Conservation (phyloP, 2,797 vertebrate genomes). For the Vireo griseus region DNA sequence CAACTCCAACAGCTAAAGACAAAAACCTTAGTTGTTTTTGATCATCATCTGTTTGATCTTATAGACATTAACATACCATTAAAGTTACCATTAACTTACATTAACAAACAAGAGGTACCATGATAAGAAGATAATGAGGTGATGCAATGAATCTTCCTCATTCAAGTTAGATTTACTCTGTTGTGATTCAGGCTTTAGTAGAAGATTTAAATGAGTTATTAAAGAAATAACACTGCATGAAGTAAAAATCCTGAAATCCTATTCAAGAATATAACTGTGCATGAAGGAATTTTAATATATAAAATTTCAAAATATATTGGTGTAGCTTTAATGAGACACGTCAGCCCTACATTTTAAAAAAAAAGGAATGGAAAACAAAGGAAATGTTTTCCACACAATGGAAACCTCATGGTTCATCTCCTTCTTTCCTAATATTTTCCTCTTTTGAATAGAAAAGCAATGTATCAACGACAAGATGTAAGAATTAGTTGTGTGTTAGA, state of each 20-base stretch:
- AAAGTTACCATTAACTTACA: background rate
- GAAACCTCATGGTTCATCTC: background rate
- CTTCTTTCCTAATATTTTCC: background rate
- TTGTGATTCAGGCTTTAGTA: background rate
- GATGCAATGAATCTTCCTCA: background rate
- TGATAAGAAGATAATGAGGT: background rate
- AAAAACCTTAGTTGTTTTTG: background rate
- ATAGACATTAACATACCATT: background rate
- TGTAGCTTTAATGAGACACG: background rate
- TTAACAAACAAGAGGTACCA: background rate
- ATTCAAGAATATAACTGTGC: background rate
- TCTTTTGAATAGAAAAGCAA: background rate
- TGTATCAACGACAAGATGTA: background rate
- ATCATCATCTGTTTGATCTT: background rate
- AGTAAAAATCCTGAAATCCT: constrained; percentile 7
- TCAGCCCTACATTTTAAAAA: background rate
- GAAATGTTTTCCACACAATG: background rate
- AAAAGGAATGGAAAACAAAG: background rate
- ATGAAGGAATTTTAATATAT: background rate
- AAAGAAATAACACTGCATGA: background rate
- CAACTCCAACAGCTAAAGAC: background rate
- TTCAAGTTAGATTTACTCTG: background rate
- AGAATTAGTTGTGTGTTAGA: background rate
- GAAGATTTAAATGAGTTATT: background rate
- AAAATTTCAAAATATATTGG: background rate